These are phyloP conservation scores for Sula dactylatra DNA, from an alignment of 2,113 vertebrate species.

Conservation along the genomic window DNA sequence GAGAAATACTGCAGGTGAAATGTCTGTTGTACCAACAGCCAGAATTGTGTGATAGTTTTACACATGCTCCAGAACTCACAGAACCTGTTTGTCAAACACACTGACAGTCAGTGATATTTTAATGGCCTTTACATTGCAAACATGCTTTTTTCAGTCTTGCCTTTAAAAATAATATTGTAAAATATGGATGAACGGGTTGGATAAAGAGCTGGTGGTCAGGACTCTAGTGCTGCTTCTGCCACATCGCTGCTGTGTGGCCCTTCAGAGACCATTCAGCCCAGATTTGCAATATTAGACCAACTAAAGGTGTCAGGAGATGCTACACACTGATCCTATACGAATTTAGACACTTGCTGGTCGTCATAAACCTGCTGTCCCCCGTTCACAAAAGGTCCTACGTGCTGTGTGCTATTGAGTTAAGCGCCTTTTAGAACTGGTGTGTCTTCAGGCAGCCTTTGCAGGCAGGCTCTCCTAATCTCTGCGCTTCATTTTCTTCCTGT, in stretches of 20 bases:
- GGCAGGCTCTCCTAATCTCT: not conserved
- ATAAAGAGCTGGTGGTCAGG: not conserved
- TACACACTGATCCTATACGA: not conserved
- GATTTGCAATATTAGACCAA: not conserved
- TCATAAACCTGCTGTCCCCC: not conserved
- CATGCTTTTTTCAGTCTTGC: not conserved
- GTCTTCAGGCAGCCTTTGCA: not conserved
- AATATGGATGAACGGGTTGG: not conserved
- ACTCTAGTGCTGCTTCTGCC: not conserved
- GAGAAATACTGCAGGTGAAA: not conserved
- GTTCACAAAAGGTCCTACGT: not conserved
- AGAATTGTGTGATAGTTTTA: not conserved
- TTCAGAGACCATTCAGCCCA: not conserved
- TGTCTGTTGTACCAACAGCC: not conserved
- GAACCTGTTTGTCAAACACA: slow-evolving; percentile 31
- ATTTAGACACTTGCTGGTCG: not conserved
- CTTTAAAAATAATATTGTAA: not conserved
- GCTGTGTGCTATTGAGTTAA: accelerated
- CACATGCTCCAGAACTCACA: not conserved
- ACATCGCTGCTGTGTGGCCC: not conserved
- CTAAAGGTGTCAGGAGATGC: not conserved
- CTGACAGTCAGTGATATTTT: not conserved
- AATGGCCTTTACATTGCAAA: not conserved
- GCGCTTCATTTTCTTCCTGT: not conserved
- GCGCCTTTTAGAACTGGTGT: not conserved